A percentile compares a stretch with the other conserved stretches of the same genome.
These are phyloP conservation scores for Agrilus biguttatus DNA, from an alignment of 2,888 invertebrate species.

Conservation along the genomic window DNA sequence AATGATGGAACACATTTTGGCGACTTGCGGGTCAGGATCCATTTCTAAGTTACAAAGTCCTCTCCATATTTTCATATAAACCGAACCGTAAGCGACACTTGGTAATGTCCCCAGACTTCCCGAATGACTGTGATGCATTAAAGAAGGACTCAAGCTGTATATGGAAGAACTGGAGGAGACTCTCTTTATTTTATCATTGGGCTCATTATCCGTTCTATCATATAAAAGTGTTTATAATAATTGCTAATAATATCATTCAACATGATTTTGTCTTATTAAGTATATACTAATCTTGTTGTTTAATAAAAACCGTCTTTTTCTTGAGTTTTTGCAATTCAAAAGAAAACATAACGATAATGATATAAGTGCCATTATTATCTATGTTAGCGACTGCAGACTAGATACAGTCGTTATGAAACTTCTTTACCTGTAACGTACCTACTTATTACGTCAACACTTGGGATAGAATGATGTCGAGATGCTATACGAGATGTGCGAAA, in stretches of 20 bases:
- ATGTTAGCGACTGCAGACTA: not conserved
- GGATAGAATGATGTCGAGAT: too few species aligned
- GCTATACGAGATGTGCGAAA: too few species aligned
- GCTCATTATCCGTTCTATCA: conserved; percentile 14
- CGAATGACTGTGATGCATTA: conserved; percentile 16
- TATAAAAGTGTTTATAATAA: not conserved
- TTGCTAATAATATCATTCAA: not conserved
- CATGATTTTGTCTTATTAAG: not conserved
- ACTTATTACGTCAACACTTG: too few species aligned
- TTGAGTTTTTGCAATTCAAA: too few species aligned
- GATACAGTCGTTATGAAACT: not conserved
- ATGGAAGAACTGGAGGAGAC: conserved; percentile 60
- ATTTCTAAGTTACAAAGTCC: conserved; percentile 60
- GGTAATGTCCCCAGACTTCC: conserved; percentile 33
- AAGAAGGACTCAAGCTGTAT: conserved; percentile 35
- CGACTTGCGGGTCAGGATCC: conserved; percentile 81
- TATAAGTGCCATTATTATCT: too few species aligned
- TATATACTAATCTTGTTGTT: not conserved
- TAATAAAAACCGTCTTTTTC: not conserved
- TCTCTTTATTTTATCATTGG: conserved; percentile 34
- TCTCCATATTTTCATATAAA: conserved; percentile 84
- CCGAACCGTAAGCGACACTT: conserved; percentile 48
- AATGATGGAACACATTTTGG: conserved; percentile 62
- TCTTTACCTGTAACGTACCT: too few species aligned
- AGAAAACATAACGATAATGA: too few species aligned